phyloP scores from a whole-genome alignment of 2,797 vertebrate genomes.

The Crotalus adamanteus region DNA sequence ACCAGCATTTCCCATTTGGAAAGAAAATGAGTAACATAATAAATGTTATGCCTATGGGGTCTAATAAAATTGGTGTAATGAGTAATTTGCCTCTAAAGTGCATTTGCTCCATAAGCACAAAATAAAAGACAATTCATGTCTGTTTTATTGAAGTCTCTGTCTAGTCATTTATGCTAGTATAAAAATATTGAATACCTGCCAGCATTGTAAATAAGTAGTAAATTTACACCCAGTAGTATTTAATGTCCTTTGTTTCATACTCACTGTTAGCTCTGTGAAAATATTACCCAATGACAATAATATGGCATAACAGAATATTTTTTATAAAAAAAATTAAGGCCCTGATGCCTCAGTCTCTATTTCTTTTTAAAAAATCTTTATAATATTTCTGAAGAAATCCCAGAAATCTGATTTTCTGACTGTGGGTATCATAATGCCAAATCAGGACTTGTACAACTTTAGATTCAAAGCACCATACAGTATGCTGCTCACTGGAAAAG shows the following conservation, averaged over 20 bases:
- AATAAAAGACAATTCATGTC: constrained; percentile 29
- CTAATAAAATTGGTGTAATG: constrained; percentile 32
- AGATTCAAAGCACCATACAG: not conserved
- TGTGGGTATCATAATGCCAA: not conserved
- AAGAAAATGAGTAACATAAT: constrained; percentile 50
- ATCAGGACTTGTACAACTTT: not conserved
- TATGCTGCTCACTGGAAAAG: not conserved
- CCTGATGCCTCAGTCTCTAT: not conserved
- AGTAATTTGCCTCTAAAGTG: constrained; percentile 42
- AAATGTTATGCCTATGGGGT: constrained; percentile 23
- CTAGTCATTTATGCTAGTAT: constrained; percentile 1
- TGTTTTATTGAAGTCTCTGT: constrained; percentile 17
- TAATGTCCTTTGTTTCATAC: constrained; percentile 7
- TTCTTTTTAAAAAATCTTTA: not conserved
- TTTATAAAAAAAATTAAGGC: not conserved
- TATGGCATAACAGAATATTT: not conserved
- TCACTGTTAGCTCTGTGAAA: not conserved
- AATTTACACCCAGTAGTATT: constrained; percentile 24
- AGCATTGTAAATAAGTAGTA: constrained; percentile 18
- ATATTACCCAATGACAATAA: not conserved
- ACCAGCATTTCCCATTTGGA: constrained; percentile 32
- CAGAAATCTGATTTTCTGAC: not conserved
- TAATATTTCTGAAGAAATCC: not conserved
- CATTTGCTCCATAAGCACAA: constrained; percentile 31
- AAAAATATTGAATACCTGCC: constrained; percentile 10